Evolutionary conservation across 2,797 vertebrate genomes (phyloP).

Genomic region (Microchirus variegatus): DNA sequence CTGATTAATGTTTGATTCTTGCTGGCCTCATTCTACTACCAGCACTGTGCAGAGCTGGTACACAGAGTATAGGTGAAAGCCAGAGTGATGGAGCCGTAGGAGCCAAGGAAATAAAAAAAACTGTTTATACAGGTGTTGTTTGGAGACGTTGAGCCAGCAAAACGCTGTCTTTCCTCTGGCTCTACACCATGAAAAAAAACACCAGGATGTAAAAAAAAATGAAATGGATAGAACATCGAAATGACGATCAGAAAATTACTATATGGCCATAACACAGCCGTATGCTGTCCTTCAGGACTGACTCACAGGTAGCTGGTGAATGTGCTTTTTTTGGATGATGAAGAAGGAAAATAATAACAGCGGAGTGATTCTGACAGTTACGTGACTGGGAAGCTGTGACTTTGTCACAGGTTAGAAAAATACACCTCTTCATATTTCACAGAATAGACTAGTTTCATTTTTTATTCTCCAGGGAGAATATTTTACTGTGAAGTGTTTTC

Average conservation of each 20-base stretch:
- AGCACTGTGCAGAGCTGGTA: constrained; percentile 49
- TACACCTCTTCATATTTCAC: constrained; percentile 49
- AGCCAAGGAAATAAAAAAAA: constrained; percentile 49
- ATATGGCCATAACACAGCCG: constrained; percentile 1
- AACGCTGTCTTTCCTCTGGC: constrained; percentile 33
- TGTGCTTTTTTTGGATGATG: constrained; percentile 46
- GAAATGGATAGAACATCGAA: neutral
- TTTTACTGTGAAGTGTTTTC: constrained; percentile 39
- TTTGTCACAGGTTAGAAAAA: constrained; percentile 64
- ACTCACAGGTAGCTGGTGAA: constrained; percentile 21
- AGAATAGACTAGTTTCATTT: constrained; percentile 46
- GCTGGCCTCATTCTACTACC: constrained; percentile 68
- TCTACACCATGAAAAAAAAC: constrained; percentile 32
- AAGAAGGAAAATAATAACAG: constrained; percentile 41
- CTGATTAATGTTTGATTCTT: constrained; percentile 81
- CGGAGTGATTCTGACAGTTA: constrained; percentile 65
- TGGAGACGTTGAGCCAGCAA: constrained; percentile 55
- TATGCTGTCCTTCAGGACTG: constrained; percentile 9
- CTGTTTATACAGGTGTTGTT: constrained; percentile 57
- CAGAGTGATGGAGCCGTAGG: constrained; percentile 57
- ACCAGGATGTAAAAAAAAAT: constrained; percentile 35
- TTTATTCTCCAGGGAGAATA: constrained; percentile 54
- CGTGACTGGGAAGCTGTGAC: constrained; percentile 51
- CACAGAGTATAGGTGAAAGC: constrained; percentile 40
- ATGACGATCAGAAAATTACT: too few species aligned